A percentile compares a stretch with the other conserved stretches of the same genome.
phyloP scores from a whole-genome alignment of 2,797 vertebrate genomes.

The Helicolenus hilgendorfi region DNA sequence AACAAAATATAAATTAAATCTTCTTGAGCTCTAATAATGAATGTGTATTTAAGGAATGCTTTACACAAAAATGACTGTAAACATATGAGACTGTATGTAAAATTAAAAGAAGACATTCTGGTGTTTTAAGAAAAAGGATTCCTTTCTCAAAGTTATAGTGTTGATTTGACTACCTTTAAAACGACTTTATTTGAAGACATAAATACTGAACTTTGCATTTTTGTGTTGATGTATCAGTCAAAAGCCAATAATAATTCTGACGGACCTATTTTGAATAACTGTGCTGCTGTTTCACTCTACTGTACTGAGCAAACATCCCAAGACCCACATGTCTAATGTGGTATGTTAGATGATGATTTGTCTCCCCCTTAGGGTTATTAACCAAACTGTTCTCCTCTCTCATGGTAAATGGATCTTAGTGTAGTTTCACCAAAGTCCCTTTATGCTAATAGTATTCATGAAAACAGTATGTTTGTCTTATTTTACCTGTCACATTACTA shows the following conservation, averaged over 20 bases:
- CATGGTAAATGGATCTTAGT: background rate
- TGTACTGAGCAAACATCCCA: constrained; percentile 8
- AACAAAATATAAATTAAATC: background rate
- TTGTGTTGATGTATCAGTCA: background rate
- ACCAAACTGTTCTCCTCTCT: constrained; percentile 68
- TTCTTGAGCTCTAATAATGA: background rate
- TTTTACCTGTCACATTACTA: background rate
- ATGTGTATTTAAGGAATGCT: background rate
- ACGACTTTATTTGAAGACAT: background rate
- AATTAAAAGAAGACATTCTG: background rate
- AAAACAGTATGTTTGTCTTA: background rate
- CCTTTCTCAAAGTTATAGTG: background rate
- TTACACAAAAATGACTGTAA: background rate
- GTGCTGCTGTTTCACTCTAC: background rate
- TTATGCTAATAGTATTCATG: background rate
- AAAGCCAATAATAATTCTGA: background rate
- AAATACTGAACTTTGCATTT: background rate
- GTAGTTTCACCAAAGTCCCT: background rate
- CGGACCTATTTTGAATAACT: background rate
- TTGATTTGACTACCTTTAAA: background rate
- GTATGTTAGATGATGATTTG: constrained; percentile 77
- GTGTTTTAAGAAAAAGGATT: background rate
- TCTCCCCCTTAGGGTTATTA: constrained; percentile 87
- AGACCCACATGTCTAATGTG: constrained; percentile 22
- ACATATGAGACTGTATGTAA: background rate